Evolutionary conservation across 2,113 vertebrate species (phyloP), one percentile per base, ranked within the genome.

Genomic region (Corythaeola cristata): DNA sequence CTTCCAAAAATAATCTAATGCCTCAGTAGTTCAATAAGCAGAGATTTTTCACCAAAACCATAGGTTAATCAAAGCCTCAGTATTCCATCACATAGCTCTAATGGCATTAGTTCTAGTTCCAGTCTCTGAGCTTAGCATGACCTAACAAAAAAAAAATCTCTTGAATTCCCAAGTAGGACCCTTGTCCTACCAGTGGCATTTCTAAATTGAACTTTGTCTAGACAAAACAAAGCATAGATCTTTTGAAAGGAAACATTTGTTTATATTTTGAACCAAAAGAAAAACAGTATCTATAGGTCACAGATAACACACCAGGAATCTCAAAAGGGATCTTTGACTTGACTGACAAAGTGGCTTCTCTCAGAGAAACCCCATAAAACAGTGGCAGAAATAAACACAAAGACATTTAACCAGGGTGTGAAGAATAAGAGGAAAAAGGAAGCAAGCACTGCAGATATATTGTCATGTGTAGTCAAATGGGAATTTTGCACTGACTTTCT

Each of bases 321-420:
- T 97, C 95, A 53, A 18, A 89, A 96, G 92, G 75, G n/a, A 95
- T 96, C 78, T 97, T 94, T 32, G 45, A 75, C 83, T 95, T 93
- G 58, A 86, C 83, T 84, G 83, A 89, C 80, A 94, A 86, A 90
- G 52, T 78, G 76, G 37, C 69, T 90, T 91, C 67, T 62, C 90
- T 79, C 45, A 18, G 82, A 88, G 53, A 96, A 97, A 60, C 52
- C 84, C 80, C 67, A 77, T 58, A 89, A 91, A 97, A 88, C 33
- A 68, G 60, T 28, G 45, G 44, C 93, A 96, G 88, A 91, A 96
- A 88, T 71, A 95, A 96, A 91, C 88, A 88, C 41, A 89, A 63
- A 89, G 64, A 68, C 24, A 81, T 68, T 39, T 37, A 74, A 74
- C 56, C 64, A 76, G 47, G 73, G 28, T 68, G 91, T 47, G 88